These are phyloP conservation scores for Apolygus lucorum DNA, from an alignment of 1,140 invertebrate species.

Conservation along the genomic window DNA sequence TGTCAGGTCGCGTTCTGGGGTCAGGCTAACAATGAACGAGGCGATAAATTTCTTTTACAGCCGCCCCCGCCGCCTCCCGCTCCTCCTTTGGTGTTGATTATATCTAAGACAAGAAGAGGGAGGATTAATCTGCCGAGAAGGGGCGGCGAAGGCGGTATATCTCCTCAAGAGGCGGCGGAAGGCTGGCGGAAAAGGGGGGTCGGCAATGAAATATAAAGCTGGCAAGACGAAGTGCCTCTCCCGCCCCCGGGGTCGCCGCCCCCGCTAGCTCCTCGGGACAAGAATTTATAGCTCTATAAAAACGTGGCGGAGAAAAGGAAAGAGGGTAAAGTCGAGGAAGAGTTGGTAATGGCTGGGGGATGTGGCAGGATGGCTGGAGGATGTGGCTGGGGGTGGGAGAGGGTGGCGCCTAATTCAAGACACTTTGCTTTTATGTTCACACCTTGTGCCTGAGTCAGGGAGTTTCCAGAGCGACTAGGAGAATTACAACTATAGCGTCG, in stretches of 20 bases:
- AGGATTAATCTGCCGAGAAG: slow-evolving; percentile 20
- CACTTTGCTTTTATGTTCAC: slow-evolving; percentile 19
- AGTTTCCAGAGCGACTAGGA: neutral
- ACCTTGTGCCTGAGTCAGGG: neutral
- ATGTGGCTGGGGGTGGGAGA: too few relatives aligned
- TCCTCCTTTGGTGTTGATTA: slow-evolving; percentile 19
- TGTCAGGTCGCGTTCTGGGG: slow-evolving; percentile 12
- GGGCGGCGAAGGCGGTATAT: slow-evolving; percentile 18
- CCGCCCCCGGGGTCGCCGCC: neutral
- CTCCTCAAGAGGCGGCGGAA: neutral
- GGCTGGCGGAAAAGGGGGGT: neutral
- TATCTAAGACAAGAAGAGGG: slow-evolving; percentile 18
- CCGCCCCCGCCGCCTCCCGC: too few relatives aligned
- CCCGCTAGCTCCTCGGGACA: too few relatives aligned
- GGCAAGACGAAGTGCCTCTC: slow-evolving; percentile 18
- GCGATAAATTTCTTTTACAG: slow-evolving; percentile 11
- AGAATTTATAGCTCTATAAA: slow-evolving; percentile 20
- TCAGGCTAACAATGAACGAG: slow-evolving; percentile 20
- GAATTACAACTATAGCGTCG: neutral
- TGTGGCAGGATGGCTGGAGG: neutral
- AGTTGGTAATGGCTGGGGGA: neutral
- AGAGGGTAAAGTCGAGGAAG: neutral
- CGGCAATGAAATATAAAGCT: slow-evolving; percentile 19
- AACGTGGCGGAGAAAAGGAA: slow-evolving; percentile 8
- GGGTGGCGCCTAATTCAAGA: slow-evolving; percentile 16